Evolutionary conservation across 2,797 vertebrate genomes (phyloP).

Genomic region (Phaenicophaeus curvirostris): DNA sequence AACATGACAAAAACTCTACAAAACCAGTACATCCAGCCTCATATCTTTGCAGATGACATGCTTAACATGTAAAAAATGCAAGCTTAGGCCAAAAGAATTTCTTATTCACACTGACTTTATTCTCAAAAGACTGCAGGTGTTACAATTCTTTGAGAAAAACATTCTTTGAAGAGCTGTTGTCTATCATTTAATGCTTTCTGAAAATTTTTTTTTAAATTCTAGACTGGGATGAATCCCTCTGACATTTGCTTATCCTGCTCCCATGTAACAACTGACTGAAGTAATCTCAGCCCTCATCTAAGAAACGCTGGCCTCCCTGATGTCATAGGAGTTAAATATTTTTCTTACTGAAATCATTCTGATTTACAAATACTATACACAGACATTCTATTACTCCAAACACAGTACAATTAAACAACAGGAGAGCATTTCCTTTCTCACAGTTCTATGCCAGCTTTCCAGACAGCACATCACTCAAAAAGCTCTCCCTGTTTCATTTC

Average conservation of each 20-base stretch:
- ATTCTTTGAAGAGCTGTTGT: not conserved
- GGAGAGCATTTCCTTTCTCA: constrained; percentile 62
- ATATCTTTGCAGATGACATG: not conserved
- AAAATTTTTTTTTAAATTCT: not conserved
- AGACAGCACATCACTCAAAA: constrained; percentile 33
- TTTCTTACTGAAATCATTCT: constrained; percentile 49
- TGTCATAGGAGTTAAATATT: constrained; percentile 58
- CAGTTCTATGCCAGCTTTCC: constrained; percentile 49
- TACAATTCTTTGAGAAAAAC: not conserved
- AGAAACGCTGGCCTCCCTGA: not conserved
- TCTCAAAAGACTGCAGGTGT: not conserved
- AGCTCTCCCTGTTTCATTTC: not conserved
- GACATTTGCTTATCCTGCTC: not conserved
- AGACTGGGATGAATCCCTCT: not conserved
- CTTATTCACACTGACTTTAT: not conserved
- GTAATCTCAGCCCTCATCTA: not conserved
- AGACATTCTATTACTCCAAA: constrained; percentile 58
- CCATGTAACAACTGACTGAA: not conserved
- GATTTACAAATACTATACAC: constrained; percentile 65
- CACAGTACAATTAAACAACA: constrained; percentile 57
- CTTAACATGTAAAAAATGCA: not conserved
- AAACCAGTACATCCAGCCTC: constrained; percentile 22
- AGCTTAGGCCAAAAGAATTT: not conserved
- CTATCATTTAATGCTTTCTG: not conserved
- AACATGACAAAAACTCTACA: not conserved